These are phyloP conservation scores for Fissipunctia ypsillon DNA, from an alignment of 2,888 invertebrate species.

Conservation along the genomic window DNA sequence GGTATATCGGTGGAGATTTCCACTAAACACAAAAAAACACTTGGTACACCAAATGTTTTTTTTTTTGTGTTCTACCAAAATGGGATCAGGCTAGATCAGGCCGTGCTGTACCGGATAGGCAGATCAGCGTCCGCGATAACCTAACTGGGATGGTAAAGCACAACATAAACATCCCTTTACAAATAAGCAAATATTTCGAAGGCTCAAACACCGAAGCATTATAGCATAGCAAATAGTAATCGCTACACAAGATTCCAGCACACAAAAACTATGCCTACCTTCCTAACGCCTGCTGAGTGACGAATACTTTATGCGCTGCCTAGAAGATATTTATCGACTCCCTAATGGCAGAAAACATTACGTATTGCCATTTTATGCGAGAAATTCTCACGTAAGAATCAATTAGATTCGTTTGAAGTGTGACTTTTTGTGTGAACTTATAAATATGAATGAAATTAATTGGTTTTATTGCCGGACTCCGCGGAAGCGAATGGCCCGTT, in stretches of 20 bases:
- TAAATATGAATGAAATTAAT: constrained; percentile 59
- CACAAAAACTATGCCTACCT: constrained; percentile 55
- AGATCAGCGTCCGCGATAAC: not conserved
- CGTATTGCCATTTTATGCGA: constrained; percentile 51
- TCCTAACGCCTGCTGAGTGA: constrained; percentile 55
- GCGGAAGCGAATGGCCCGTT: constrained; percentile 16
- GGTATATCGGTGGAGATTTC: not conserved
- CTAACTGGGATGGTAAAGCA: not conserved
- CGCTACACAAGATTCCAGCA: constrained; percentile 46
- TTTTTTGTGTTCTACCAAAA: no score
- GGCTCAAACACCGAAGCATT: constrained; percentile 39
- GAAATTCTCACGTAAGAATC: constrained; percentile 50
- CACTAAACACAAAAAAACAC: no score
- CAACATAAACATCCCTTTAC: constrained; percentile 46
- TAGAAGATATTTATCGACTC: constrained; percentile 57
- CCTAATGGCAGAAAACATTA: constrained; percentile 64
- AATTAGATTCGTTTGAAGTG: constrained; percentile 42
- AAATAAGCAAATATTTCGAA: constrained; percentile 50
- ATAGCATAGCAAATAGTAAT: constrained; percentile 50
- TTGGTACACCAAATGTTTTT: no score
- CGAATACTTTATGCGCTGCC: constrained; percentile 57
- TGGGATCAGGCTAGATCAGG: not conserved
- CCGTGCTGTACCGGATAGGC: not conserved
- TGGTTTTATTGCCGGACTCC: constrained; percentile 41
- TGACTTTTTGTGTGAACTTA: constrained; percentile 44